Conservation (phyloP, 1,140 invertebrate species). For the Leptoteleia sp. region DNA sequence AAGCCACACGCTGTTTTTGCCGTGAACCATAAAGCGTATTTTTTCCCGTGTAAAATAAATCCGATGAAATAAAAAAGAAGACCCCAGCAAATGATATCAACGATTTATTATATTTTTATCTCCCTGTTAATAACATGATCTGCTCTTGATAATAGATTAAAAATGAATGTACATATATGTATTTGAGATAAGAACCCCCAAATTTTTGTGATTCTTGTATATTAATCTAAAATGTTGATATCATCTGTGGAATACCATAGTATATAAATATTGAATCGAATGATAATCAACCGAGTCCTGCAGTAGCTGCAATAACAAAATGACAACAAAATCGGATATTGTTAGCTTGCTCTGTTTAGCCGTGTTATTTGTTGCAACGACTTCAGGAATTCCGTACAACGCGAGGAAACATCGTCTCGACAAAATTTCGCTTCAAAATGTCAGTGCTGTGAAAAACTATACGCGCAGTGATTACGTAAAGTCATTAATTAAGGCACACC, state of each 20-base stretch:
- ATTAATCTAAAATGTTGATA: constrained; percentile 54
- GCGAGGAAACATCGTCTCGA: constrained; percentile 3
- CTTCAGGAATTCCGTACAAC: constrained; percentile 21
- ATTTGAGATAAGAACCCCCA: constrained; percentile 47
- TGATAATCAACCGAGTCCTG: constrained; percentile 41
- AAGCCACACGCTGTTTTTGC: too few relatives aligned
- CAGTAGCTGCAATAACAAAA: constrained; percentile 45
- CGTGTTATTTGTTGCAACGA: constrained; percentile 5
- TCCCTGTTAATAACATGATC: constrained; percentile 18
- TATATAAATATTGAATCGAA: constrained; percentile 61
- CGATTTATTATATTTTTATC: constrained; percentile 6
- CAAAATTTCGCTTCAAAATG: constrained; percentile 1
- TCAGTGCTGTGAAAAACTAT: not conserved
- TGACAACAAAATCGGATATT: constrained; percentile 36
- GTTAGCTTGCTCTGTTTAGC: constrained; percentile 21
- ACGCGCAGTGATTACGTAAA: not conserved
- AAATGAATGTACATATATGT: constrained; percentile 47
- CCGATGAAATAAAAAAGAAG: constrained; percentile 2
- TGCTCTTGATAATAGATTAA: constrained; percentile 43
- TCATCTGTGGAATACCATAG: constrained; percentile 25
- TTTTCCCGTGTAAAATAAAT: not conserved
- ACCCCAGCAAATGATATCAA: constrained; percentile 7
- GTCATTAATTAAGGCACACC: too few relatives aligned
- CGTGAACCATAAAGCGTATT: too few relatives aligned
- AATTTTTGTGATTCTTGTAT: constrained; percentile 37